These are phyloP conservation scores for Orthosia gracilis DNA, from an alignment of 2,888 invertebrate species.

Conservation along the genomic window DNA sequence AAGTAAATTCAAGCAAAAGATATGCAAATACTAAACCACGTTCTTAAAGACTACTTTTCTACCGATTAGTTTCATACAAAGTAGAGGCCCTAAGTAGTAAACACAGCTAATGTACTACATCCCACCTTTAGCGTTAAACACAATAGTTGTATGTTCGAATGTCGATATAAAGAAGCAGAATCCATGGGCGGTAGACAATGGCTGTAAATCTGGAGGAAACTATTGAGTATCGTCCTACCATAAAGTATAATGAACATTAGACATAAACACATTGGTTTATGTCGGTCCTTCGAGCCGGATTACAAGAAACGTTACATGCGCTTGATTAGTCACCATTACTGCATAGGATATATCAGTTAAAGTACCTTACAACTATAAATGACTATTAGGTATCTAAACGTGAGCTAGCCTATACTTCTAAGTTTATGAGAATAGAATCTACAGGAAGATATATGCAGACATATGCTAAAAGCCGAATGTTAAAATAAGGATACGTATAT, in stretches of 20 bases:
- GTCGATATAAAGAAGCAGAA: conserved; percentile 17
- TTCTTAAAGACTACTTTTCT: conserved; percentile 1
- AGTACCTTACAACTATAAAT: too few relatives aligned
- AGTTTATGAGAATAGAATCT: conserved; percentile 14
- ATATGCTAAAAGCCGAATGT: background rate
- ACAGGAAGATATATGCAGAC: conserved; percentile 5
- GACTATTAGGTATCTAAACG: too few relatives aligned
- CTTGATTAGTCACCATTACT: too few relatives aligned
- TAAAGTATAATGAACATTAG: conserved; percentile 16
- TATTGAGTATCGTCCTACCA: conserved; percentile 14
- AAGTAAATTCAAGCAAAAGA: background rate
- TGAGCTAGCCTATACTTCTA: background rate
- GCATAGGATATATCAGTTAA: too few relatives aligned
- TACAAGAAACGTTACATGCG: too few relatives aligned
- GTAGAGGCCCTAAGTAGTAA: conserved; percentile 12
- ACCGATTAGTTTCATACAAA: conserved; percentile 22
- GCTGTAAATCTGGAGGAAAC: background rate
- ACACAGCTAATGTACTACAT: conserved; percentile 8
- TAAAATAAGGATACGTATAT: background rate
- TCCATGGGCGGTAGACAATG: background rate
- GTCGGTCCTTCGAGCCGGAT: background rate
- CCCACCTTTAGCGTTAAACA: background rate
- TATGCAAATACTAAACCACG: background rate
- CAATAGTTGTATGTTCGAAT: conserved; percentile 8
- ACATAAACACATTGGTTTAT: conserved; percentile 25